Percentiles rank a stretch among this genome's conserved stretches.
phyloP scores from a whole-genome alignment of 2,797 vertebrate species.

The Dallia pectoralis region DNA sequence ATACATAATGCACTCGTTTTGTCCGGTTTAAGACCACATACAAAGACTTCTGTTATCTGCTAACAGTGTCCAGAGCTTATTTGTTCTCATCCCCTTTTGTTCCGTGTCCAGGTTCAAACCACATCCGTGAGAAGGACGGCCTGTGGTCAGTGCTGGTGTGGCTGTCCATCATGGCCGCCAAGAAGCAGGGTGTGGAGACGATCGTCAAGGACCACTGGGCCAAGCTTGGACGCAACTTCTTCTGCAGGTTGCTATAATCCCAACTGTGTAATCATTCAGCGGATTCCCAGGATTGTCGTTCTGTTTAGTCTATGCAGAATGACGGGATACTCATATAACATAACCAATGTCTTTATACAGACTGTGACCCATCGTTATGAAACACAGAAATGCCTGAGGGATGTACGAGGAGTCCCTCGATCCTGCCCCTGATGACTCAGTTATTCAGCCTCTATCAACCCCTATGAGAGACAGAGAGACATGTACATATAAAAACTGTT shows the following conservation, averaged over 20 bases:
- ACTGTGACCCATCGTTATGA: background rate
- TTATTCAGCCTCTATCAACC: constrained; percentile 25
- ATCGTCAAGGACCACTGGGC: constrained; percentile 94
- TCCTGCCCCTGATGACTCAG: constrained; percentile 6
- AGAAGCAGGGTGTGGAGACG: constrained; percentile 90
- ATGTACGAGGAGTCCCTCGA: background rate
- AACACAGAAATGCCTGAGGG: background rate
- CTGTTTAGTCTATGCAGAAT: background rate
- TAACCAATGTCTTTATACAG: background rate
- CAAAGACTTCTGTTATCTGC: too few species aligned
- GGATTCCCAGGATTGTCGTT: background rate
- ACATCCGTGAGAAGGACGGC: constrained; percentile 97
- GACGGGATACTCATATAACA: background rate
- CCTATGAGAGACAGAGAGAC: constrained; percentile 51
- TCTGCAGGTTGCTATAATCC: constrained; percentile 84
- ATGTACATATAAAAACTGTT: constrained; percentile 42
- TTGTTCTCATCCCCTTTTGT: too few species aligned
- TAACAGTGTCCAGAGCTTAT: too few species aligned
- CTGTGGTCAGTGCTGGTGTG: constrained; percentile 95
- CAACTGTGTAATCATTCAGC: background rate
- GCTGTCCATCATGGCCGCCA: constrained; percentile 91
- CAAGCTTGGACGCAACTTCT: constrained; percentile 94
- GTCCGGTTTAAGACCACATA: too few species aligned
- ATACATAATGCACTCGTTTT: too few species aligned
- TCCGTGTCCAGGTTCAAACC: constrained; percentile 84